phyloP scores from a whole-genome alignment of 2,797 vertebrate species.

The Rhynchonycteris naso region DNA sequence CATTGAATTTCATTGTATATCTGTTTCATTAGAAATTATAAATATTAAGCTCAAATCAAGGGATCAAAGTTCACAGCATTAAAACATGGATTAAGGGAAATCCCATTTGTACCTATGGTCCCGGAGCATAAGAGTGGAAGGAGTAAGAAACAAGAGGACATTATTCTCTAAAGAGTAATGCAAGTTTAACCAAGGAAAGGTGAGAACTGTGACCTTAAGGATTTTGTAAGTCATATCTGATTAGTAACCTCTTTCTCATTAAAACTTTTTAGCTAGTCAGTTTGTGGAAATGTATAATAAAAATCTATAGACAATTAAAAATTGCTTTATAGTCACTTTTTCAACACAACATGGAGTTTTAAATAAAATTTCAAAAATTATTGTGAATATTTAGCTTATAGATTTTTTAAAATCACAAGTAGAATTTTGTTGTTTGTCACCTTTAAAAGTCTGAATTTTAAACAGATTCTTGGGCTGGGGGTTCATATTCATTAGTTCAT shows the following conservation, averaged over 20 bases:
- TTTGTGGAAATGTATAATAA: conserved; percentile 34
- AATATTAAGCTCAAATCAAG: conserved; percentile 6
- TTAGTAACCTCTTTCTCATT: conserved; percentile 15
- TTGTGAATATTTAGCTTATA: conserved; percentile 3
- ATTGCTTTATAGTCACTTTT: neutral
- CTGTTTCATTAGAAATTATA: neutral
- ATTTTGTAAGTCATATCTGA: neutral
- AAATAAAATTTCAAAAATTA: neutral
- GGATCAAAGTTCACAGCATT: neutral
- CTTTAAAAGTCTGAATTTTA: neutral
- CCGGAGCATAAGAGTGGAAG: neutral
- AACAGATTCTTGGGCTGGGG: neutral
- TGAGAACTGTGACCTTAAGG: neutral
- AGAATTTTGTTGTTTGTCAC: neutral
- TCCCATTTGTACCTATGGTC: neutral
- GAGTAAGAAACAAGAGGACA: neutral
- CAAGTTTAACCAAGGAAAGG: neutral
- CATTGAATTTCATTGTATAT: neutral
- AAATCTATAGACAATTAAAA: conserved; percentile 6
- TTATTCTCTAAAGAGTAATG: neutral
- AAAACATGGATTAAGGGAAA: neutral
- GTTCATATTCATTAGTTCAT: neutral
- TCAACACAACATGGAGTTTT: neutral
- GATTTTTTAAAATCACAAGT: neutral
- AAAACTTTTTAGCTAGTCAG: neutral